Evolutionary conservation across 1,140 invertebrate genomes (phyloP), one percentile per base, ranked within the genome.

Genomic region (Pseudomyrmex sp.): DNA sequence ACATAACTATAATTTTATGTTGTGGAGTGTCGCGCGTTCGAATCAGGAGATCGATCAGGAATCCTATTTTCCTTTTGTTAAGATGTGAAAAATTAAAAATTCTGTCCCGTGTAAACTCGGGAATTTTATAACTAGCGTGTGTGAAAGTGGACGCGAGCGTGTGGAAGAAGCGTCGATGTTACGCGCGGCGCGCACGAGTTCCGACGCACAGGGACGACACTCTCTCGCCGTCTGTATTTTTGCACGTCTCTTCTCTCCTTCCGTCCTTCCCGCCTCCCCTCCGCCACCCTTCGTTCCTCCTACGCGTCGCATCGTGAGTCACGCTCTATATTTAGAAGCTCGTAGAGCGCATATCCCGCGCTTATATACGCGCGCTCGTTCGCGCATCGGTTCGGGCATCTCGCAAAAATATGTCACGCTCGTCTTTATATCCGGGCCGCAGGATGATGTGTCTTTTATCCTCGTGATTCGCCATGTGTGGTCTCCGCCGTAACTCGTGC

Each of bases 341-440:
- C 80, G 88, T 86, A 85, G 87, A 86, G 77, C 88, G 87, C 85
- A 88, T 75, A 84, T 82, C 54, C 79, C 88, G 77, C 84, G 82
- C 62, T 56, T 46, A 46, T 35, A 54, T 35, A 54, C 26, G 59
- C 82, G 48, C 68, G 68, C 58, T 35, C 35, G 35, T 35, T 35
- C 35, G 50, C 87, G 48, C 79, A 59, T 80, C 76, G 75, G 35
- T 72, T 50, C 26, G 15, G 74, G 82, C 77, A 89, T 75, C 85
- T 75, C 85, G 91, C 91, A 93, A 93, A 93, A 93, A 93, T 93
- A 92, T 92, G 91, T 92, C 91, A 87, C 88, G 84, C 85, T 86
- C 70, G 68, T 88, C 88, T 89, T 88, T 80, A 85, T 87, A 88
- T 85, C 80, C 72, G 79, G 63, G 61, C 59, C 54, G 74, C 75